Percentiles rank a stretch among this genome's conserved stretches.
These are phyloP conservation scores for Spisula solida DNA, from an alignment of 2,888 invertebrate genomes.

Conservation along the genomic window DNA sequence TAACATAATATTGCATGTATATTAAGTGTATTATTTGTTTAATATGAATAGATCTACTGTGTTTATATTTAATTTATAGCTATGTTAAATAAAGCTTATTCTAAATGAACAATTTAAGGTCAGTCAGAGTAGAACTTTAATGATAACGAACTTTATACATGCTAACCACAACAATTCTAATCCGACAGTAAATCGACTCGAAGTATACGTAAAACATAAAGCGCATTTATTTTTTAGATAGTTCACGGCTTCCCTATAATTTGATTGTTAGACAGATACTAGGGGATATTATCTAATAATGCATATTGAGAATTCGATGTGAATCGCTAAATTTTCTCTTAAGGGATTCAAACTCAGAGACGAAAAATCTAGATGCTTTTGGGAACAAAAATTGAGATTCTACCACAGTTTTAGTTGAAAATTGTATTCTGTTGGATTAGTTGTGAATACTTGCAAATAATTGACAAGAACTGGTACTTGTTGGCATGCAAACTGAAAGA, in stretches of 20 bases:
- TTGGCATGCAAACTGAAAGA: neutral
- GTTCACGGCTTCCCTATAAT: neutral
- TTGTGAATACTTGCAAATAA: neutral
- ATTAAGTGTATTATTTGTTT: too few species aligned
- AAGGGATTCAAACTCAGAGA: neutral
- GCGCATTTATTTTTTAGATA: too few species aligned
- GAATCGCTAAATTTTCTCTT: neutral
- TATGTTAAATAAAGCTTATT: too few species aligned
- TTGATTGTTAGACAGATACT: neutral
- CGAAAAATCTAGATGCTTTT: neutral
- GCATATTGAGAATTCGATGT: constrained; percentile 3
- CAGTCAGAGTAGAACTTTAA: too few species aligned
- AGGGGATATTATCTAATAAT: neutral
- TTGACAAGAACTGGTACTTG: neutral
- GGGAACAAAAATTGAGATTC: neutral
- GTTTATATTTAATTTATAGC: too few species aligned
- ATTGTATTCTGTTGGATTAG: neutral
- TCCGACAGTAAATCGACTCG: too few species aligned
- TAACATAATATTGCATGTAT: too few species aligned
- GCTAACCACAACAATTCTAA: too few species aligned
- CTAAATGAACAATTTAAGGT: too few species aligned
- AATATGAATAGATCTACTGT: too few species aligned
- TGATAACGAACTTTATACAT: too few species aligned
- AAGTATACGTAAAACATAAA: too few species aligned
- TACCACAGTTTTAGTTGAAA: neutral